These are phyloP conservation scores for Aspidapion aeneum DNA, from an alignment of 2,888 invertebrate genomes.

Conservation along the genomic window DNA sequence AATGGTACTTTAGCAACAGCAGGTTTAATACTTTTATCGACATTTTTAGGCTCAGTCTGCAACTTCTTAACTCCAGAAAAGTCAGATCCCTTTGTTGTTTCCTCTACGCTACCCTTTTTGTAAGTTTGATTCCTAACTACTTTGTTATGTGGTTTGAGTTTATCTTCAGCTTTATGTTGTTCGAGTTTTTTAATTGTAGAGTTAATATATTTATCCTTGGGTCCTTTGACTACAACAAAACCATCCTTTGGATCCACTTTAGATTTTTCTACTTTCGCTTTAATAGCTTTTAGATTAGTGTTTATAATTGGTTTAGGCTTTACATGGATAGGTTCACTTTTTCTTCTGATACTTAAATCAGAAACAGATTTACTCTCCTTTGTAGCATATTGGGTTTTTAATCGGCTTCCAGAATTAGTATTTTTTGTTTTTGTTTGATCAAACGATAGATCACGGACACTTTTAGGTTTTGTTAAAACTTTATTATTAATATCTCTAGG, in stretches of 20 bases:
- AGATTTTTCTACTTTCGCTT: constrained; percentile 10
- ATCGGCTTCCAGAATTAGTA: not conserved
- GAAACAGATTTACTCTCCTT: not conserved
- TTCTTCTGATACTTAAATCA: not conserved
- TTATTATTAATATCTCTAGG: constrained; percentile 10
- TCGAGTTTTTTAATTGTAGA: too few species aligned
- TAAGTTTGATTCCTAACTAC: constrained; percentile 27
- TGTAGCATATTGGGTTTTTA: not conserved
- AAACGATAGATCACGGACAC: constrained; percentile 17
- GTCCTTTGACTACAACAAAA: not conserved
- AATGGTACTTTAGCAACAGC: not conserved
- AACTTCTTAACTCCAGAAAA: constrained; percentile 30
- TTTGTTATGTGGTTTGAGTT: constrained; percentile 15
- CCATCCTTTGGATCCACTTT: not conserved
- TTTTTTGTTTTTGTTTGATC: not conserved
- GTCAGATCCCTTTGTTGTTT: constrained; percentile 3
- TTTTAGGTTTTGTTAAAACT: constrained; percentile 19
- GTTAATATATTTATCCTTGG: too few species aligned
- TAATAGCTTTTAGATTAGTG: not conserved
- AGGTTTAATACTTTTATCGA: constrained; percentile 24
- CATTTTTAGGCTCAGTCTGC: constrained; percentile 31
- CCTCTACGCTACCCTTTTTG: constrained; percentile 18
- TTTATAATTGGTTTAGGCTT: not conserved
- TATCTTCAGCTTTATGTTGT: not conserved
- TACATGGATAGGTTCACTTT: not conserved